Evolutionary conservation across 2,797 vertebrate genomes (phyloP).

Genomic region (Melanogrammus aeglefinus): DNA sequence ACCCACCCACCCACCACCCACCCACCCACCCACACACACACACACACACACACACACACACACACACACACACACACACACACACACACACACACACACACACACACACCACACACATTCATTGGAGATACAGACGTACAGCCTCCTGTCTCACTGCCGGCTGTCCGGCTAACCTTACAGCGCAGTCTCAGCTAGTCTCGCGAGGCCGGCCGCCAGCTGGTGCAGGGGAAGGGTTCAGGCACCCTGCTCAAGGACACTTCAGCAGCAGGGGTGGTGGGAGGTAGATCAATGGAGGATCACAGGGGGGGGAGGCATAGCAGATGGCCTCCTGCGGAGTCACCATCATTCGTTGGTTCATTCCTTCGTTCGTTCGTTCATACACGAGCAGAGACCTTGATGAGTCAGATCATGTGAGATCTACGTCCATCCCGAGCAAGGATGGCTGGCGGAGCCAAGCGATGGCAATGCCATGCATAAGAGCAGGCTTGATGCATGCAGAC

Average conservation of each 20-base stretch:
- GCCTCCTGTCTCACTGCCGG: neutral
- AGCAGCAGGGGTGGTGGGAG: neutral
- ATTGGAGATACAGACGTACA: neutral
- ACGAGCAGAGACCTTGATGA: neutral
- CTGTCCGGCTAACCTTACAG: too few relatives aligned
- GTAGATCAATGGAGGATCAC: neutral
- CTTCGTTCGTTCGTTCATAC: too few relatives aligned
- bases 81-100: too few relatives aligned
- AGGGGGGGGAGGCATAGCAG: neutral
- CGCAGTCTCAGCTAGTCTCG: too few relatives aligned
- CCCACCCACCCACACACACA: too few relatives aligned
- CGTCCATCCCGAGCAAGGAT: conserved; percentile 7
- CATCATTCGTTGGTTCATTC: neutral
- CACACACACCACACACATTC: too few relatives aligned
- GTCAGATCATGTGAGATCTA: neutral
- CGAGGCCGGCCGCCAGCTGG: neutral
- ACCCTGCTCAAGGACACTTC: neutral
- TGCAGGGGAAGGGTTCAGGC: neutral
- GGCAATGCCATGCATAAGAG: too few relatives aligned
- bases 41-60: too few relatives aligned
- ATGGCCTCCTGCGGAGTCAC: neutral
- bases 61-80: too few relatives aligned
- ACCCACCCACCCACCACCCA: too few relatives aligned
- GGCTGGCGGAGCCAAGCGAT: conserved; percentile 1
- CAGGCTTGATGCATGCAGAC: conserved; percentile 45